Percentiles rank a stretch among this genome's conserved stretches.
Conservation (phyloP, 2,888 invertebrate species). For the Mesoligia furuncula region DNA sequence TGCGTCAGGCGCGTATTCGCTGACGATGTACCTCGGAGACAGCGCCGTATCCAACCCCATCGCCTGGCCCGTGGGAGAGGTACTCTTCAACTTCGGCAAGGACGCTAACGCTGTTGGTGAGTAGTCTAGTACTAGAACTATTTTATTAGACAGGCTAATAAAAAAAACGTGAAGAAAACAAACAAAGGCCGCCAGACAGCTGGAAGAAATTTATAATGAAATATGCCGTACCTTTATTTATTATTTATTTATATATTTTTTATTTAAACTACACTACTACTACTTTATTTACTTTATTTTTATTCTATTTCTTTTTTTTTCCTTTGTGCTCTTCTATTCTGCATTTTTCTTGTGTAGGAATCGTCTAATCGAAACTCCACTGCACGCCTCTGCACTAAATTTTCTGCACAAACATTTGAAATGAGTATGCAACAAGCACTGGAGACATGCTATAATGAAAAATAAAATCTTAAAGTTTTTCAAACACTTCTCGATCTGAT, state of each 20-base stretch:
- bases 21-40: constrained; percentile 97
- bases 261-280: too few species aligned
- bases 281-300: too few species aligned
- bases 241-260: too few species aligned
- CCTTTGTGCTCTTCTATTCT: background rate
- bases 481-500: too few species aligned
- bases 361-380: too few species aligned
- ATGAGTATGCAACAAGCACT: too few species aligned
- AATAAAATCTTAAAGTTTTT: too few species aligned
- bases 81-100: constrained; percentile 93
- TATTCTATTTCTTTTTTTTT: too few species aligned
- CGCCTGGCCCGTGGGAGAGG: constrained; percentile 95
- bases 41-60: constrained; percentile 97
- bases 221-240: background rate
- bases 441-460: too few species aligned
- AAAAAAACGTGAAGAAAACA: background rate
- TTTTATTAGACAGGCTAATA: background rate
- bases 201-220: background rate
- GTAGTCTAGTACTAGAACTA: constrained; percentile 27
- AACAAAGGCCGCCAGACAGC: background rate
- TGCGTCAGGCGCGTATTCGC: constrained; percentile 94
- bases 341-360: background rate
- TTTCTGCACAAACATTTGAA: too few species aligned
- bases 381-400: too few species aligned
- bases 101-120: constrained; percentile 79